phyloP scores from a whole-genome alignment of 2,113 vertebrate genomes.

The Actenoides hombroni region DNA sequence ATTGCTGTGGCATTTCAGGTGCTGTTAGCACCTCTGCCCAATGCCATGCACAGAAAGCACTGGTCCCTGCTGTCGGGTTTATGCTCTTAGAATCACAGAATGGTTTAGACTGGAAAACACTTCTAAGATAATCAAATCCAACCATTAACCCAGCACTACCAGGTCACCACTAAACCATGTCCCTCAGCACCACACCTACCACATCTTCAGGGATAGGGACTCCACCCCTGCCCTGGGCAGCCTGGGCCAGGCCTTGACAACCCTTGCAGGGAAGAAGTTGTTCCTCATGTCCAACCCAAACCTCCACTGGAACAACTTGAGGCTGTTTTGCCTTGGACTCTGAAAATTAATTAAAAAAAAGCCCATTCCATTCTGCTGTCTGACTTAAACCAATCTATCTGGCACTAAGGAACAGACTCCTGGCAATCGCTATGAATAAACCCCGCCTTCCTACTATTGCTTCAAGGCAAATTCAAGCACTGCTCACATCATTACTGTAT shows the following conservation, averaged over 20 bases:
- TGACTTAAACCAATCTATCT: not conserved
- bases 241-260: not conserved
- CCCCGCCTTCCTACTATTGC: not conserved
- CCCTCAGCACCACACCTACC: not conserved
- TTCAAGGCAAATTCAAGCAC: not conserved
- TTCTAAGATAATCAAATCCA: not conserved
- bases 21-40: not conserved
- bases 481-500: not conserved
- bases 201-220: not conserved
- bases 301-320: not conserved
- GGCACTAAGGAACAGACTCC: not conserved
- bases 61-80: not conserved
- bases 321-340: not conserved
- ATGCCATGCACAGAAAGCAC: not conserved
- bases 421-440: constrained; percentile 3
- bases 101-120: not conserved
- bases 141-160: not conserved
- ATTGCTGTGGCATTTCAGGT: not conserved
- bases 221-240: not conserved
- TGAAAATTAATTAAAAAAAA: not conserved
- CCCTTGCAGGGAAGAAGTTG: not conserved
- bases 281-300: not conserved
- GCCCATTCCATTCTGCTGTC: not conserved
- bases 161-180: not conserved
- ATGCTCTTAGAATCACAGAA: not conserved